Evolutionary conservation across 30 jellyfish, hydroid and myxozoan genomes (phyloP), one percentile per base, ranked within the genome.

Genomic region (Morbakka virulenta): DNA sequence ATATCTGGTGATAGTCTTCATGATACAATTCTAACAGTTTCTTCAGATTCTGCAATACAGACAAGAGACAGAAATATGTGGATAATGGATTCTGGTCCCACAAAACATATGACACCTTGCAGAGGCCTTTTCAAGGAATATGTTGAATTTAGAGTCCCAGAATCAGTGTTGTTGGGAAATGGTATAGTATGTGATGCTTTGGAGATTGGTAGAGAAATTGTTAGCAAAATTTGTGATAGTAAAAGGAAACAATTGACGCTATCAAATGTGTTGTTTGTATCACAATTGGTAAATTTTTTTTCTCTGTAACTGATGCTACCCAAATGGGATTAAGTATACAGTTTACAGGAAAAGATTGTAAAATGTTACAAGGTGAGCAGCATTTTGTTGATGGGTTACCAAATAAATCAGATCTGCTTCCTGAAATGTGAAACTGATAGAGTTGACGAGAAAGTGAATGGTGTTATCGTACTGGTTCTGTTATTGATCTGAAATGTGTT

Each of bases 31-130:
- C 35, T 71, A 1, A 35, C 73, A 13, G 26, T 57, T 13, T 11
- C 25, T 11, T 71, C 83, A 34, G 67, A 62, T 67, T 67, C 79
- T 67, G 79, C 29, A 62, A 67, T 67, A 67, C 17, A 71, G 78
- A 33, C 83, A 71, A 71, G 13, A 35, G 83, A 71, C 73, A 67
- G 24, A 27, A 67, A 32, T 67, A 62, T 27, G 28, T 34, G 83
- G 83, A 36, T 36, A 35, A 71, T 71, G 11, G 77, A 71, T 49
- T 71, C 83, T 4, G 83, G 83, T 71, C 74, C 83, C 17, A 71
- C 74, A 35, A 11, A 49, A 25, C 83, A 71, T 28, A 71, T 36
- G 83, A 20, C 74, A 14, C 72, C 72, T 36, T 35, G 73, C 27
- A 35, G 27, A 29, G 73, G 48, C 4, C 17, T 71, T 24, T 35